phyloP scores from a whole-genome alignment of 2,888 invertebrate species.

The Caenorhabditis plicata region DNA sequence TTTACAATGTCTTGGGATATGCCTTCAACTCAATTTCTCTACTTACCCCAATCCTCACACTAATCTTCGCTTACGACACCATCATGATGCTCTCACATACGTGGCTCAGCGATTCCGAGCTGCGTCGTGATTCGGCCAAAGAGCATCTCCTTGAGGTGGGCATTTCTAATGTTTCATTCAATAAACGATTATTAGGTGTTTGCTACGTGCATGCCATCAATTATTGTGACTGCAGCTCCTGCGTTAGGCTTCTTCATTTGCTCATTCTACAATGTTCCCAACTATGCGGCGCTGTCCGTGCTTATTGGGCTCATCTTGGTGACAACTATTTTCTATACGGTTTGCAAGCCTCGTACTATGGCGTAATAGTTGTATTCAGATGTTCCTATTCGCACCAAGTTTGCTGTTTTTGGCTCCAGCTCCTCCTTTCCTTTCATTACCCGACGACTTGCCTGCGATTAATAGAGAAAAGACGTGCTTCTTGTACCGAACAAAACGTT shows the following conservation, averaged over 20 bases:
- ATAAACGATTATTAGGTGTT: conserved; percentile 18
- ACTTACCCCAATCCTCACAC: conserved; percentile 35
- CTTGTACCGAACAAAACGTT: not conserved
- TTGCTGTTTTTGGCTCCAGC: conserved; percentile 18
- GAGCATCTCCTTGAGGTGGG: conserved; percentile 25
- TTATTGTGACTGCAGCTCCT: conserved; percentile 24
- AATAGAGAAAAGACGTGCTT: not conserved
- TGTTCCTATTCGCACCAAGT: conserved; percentile 33
- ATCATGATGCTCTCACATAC: conserved; percentile 29
- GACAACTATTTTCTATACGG: conserved; percentile 26
- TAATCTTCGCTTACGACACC: conserved; percentile 16
- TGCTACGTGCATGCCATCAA: conserved; percentile 34
- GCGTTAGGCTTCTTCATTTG: conserved; percentile 32
- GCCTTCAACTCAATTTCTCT: conserved; percentile 33
- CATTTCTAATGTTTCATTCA: not conserved
- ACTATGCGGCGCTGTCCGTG: conserved; percentile 36
- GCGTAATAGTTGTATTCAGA: conserved; percentile 8
- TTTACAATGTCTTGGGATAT: conserved; percentile 24
- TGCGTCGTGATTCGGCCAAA: conserved; percentile 16
- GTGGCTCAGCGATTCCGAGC: conserved; percentile 27
- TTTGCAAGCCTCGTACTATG: conserved; percentile 6
- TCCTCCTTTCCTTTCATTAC: conserved; percentile 7
- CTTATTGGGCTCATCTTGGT: conserved; percentile 26
- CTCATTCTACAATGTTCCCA: conserved; percentile 21
- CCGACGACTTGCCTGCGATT: not conserved